A percentile compares a stretch with the other conserved stretches of the same genome.
Conservation (phyloP, 2,113 vertebrate genomes). For the Anarhynchus alexandrinus region DNA sequence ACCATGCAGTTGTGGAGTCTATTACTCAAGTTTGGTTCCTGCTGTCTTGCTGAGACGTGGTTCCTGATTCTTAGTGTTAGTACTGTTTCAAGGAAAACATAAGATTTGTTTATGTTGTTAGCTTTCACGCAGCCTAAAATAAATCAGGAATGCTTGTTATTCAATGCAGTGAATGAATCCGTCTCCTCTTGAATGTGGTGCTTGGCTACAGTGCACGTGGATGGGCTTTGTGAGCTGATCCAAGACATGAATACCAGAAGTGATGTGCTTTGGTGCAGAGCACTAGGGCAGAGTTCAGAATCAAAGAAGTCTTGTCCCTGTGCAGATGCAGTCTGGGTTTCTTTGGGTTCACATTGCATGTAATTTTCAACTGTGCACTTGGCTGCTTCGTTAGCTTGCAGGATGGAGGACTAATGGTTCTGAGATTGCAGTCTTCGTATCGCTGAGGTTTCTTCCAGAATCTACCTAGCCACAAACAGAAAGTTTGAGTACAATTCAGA, state of each 20-base stretch:
- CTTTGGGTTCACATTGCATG: fast-evolving
- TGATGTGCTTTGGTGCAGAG: background rate
- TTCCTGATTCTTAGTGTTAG: background rate
- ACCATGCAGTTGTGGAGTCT: background rate
- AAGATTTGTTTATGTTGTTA: background rate
- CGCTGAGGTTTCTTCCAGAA: background rate
- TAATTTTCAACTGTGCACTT: background rate
- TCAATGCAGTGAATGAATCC: background rate
- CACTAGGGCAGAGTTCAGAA: background rate
- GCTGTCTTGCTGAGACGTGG: background rate
- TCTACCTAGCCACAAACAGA: background rate
- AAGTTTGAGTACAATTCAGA: background rate
- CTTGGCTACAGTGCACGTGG: background rate
- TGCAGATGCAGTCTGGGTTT: background rate
- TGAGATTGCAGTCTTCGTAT: background rate
- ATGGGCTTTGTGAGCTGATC: background rate
- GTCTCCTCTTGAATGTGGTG: background rate
- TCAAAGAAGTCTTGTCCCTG: background rate
- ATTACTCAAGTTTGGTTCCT: background rate
- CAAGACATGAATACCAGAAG: background rate
- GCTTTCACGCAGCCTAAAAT: background rate
- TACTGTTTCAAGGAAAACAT: background rate
- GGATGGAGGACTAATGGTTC: background rate
- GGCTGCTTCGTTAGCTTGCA: background rate
- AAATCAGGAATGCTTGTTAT: background rate